Evolutionary conservation across 2,113 vertebrate genomes (phyloP).

Genomic region (Myanophis thanlyinensis): DNA sequence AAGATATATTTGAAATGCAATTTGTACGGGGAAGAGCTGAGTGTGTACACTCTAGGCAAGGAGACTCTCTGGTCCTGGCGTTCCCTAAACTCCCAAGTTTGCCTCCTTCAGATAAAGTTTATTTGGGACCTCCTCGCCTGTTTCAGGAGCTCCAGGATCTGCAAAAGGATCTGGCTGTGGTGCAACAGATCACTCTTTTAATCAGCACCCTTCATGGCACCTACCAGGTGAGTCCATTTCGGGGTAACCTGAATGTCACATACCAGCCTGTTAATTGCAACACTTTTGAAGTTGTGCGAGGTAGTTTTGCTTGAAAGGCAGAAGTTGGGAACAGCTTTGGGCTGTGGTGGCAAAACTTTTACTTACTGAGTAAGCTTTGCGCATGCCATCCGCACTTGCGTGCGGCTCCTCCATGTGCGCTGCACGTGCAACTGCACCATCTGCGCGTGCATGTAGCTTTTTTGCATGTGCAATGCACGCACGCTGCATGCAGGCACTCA

Average conservation of each 20-base stretch:
- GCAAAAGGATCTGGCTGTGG: conserved; percentile 89
- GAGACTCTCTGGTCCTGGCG: neutral
- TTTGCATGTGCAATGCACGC: too few species aligned
- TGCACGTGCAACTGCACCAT: too few species aligned
- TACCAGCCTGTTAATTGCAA: neutral
- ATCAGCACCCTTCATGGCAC: conserved; percentile 90
- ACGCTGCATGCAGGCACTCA: too few species aligned
- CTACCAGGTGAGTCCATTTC: conserved; percentile 80
- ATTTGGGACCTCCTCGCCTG: conserved; percentile 87
- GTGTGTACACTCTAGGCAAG: neutral
- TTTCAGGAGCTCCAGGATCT: conserved; percentile 95
- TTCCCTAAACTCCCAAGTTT: neutral
- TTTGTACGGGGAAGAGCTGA: neutral
- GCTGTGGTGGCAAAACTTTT: too few species aligned
- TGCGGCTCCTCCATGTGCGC: too few species aligned
- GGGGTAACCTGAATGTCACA: accelerated
- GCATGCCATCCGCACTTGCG: too few species aligned
- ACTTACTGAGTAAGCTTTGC: too few species aligned
- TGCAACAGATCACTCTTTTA: conserved; percentile 89
- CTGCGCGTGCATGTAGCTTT: too few species aligned
- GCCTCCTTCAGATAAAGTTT: conserved; percentile 77
- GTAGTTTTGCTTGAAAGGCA: neutral
- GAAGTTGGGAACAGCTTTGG: neutral
- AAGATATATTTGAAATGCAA: neutral
- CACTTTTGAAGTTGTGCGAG: neutral